Evolutionary conservation across 2,113 vertebrate species (phyloP).

Genomic region (Passerina amoena): DNA sequence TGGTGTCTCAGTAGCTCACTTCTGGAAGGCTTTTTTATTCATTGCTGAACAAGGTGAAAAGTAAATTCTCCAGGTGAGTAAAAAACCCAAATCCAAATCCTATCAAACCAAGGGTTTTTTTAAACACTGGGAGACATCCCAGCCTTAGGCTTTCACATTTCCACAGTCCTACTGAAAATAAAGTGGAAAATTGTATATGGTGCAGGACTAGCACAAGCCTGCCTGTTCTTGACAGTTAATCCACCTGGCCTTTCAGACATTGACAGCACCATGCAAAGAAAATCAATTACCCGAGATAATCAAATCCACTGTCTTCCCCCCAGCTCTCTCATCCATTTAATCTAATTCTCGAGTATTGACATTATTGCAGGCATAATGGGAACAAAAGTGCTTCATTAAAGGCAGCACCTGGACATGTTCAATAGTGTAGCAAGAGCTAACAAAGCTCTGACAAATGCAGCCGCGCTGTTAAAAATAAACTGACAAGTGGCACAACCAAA

Average conservation of each 20-base stretch:
- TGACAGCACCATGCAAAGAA: background rate
- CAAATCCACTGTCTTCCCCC: background rate
- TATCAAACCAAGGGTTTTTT: background rate
- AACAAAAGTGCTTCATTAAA: slow-evolving; percentile 7
- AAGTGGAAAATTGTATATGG: background rate
- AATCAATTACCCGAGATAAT: background rate
- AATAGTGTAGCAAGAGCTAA: background rate
- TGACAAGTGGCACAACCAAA: background rate
- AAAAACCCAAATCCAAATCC: background rate
- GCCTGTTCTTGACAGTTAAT: background rate
- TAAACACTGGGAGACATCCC: background rate
- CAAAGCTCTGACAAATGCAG: background rate
- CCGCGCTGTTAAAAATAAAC: background rate
- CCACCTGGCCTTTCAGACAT: background rate
- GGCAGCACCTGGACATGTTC: background rate
- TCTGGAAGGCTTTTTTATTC: background rate
- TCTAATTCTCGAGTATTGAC: slow-evolving; percentile 2
- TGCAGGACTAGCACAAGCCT: background rate
- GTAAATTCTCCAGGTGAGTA: background rate
- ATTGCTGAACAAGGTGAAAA: background rate
- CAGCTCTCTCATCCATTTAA: slow-evolving; percentile 8
- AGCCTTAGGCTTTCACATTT: background rate
- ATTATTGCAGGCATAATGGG: background rate
- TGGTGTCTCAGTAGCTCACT: background rate
- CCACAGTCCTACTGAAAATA: background rate